Percentiles rank a stretch among this genome's conserved stretches.
These are phyloP conservation scores for Boloria euphrosyne DNA, from an alignment of 2,888 invertebrate genomes.

Conservation along the genomic window DNA sequence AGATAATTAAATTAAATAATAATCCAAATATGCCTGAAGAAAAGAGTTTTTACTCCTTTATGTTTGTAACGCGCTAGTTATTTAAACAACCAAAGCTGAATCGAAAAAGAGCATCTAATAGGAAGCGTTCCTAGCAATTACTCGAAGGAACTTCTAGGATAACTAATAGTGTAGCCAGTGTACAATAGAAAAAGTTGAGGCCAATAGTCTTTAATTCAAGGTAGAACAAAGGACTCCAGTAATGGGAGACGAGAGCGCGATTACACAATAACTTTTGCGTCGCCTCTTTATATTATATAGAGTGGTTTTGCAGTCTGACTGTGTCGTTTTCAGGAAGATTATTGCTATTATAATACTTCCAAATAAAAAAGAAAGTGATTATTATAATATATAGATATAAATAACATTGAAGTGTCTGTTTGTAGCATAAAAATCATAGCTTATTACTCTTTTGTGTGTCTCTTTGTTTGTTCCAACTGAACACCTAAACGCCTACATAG, in stretches of 20 bases:
- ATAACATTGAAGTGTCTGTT: too few species aligned
- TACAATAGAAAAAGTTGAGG: conserved; percentile 63
- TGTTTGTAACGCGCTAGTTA: neutral
- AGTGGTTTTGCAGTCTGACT: conserved; percentile 42
- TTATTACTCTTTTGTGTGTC: too few species aligned
- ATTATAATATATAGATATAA: too few species aligned
- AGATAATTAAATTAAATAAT: too few species aligned
- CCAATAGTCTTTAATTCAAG: conserved; percentile 74
- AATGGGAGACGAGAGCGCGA: conserved; percentile 66
- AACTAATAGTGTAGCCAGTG: conserved; percentile 52
- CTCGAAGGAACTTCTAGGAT: conserved; percentile 47
- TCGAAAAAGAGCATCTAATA: conserved; percentile 37
- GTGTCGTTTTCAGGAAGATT: neutral
- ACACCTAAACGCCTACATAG: too few species aligned
- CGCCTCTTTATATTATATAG: conserved; percentile 49
- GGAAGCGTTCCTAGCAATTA: conserved; percentile 38
- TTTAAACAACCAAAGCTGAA: conserved; percentile 26
- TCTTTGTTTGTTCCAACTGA: too few species aligned
- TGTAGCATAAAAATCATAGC: too few species aligned
- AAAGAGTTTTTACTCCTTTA: neutral
- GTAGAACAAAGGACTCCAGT: conserved; percentile 69
- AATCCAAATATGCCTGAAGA: neutral
- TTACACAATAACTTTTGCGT: conserved; percentile 60
- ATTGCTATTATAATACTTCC: neutral
- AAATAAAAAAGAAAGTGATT: neutral